These are phyloP conservation scores for Microcebus jonahi DNA, from an alignment of 2,113 vertebrate genomes.

Conservation along the genomic window DNA sequence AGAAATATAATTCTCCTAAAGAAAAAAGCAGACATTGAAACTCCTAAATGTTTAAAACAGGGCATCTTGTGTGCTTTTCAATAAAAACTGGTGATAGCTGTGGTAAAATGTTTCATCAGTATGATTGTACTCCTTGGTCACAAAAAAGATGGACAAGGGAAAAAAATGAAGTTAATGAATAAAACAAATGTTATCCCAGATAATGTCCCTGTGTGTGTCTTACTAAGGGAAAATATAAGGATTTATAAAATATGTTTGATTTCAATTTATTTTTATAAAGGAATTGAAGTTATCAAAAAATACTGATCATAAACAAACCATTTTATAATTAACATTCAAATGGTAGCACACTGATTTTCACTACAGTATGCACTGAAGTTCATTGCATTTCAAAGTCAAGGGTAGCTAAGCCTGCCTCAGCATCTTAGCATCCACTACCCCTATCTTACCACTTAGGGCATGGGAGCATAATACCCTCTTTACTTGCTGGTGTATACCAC, in stretches of 20 bases:
- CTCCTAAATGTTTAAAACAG: conserved; percentile 77
- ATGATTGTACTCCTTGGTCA: conserved; percentile 58
- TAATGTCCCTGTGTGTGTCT: neutral
- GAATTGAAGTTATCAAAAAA: neutral
- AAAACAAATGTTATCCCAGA: conserved; percentile 69
- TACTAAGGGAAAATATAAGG: conserved; percentile 9
- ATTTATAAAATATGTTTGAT: conserved; percentile 46
- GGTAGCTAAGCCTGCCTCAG: neutral
- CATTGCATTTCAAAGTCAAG: neutral
- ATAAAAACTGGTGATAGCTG: conserved; percentile 73
- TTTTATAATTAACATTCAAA: conserved; percentile 42
- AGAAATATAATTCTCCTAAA: conserved; percentile 72
- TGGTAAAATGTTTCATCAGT: conserved; percentile 74
- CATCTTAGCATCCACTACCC: neutral
- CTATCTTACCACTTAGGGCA: neutral
- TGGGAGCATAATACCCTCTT: neutral
- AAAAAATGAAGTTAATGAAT: conserved; percentile 60
- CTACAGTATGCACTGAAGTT: neutral
- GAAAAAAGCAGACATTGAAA: conserved; percentile 70
- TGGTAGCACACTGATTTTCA: neutral
- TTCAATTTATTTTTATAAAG: conserved; percentile 42
- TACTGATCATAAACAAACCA: neutral
- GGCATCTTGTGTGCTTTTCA: conserved; percentile 71
- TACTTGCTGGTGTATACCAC: neutral
- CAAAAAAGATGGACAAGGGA: conserved; percentile 29